Percentiles rank a stretch among this genome's conserved stretches.
Conservation (phyloP, 53 echinoderm and acorn worm species). For the Echinometra lucunter region DNA sequence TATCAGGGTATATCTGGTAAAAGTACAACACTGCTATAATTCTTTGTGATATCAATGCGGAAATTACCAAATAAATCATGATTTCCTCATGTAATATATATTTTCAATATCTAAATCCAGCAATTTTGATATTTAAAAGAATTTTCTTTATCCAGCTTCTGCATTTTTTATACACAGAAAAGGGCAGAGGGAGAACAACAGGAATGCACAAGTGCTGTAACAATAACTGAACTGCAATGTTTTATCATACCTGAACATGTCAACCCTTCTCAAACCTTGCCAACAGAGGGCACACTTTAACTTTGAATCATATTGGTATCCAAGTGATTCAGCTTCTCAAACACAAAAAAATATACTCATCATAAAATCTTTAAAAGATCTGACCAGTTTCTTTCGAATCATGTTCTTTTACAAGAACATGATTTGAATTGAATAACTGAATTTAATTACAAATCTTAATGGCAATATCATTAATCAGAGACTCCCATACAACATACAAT, state of each 20-base stretch:
- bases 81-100: not conserved
- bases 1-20: no score
- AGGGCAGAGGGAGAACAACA: not conserved
- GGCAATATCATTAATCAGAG: not conserved
- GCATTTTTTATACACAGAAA: not conserved
- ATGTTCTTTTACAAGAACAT: not conserved
- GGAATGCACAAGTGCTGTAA: not conserved
- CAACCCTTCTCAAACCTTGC: not conserved
- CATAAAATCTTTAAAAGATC: not conserved
- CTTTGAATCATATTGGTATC: not conserved
- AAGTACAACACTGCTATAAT: no score
- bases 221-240: not conserved
- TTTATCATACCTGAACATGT: not conserved
- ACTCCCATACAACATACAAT: not conserved
- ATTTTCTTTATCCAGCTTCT: not conserved
- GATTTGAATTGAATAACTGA: no score
- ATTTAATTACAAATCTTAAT: not conserved
- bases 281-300: constrained; percentile 47
- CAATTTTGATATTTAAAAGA: not conserved
- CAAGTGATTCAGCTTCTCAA: not conserved
- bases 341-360: not conserved
- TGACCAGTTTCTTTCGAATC: not conserved
- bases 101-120: not conserved
- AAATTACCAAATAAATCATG: not conserved
- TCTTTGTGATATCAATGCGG: no score